Evolutionary conservation across 2,113 vertebrate species (phyloP).

Genomic region (Ginglymostoma cirratum): DNA sequence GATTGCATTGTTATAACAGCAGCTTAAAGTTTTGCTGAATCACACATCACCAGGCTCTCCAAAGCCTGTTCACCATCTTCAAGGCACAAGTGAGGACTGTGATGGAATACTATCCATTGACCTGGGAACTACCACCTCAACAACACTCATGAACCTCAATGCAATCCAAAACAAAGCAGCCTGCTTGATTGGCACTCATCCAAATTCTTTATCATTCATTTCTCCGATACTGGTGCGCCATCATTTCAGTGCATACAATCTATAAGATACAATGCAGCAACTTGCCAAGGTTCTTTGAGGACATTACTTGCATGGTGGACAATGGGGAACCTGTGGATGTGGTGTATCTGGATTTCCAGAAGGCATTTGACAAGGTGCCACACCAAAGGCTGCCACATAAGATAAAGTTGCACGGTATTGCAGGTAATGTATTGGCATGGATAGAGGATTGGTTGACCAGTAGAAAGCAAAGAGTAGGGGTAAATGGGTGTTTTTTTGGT

Average conservation of each 20-base stretch:
- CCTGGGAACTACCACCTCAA: background rate
- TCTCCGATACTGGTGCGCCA: background rate
- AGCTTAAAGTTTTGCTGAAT: background rate
- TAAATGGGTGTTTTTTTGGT: too few species aligned
- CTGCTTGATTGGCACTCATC: background rate
- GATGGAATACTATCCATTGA: background rate
- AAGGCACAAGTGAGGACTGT: background rate
- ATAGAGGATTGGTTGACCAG: too few species aligned
- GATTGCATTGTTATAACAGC: background rate
- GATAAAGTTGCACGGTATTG: too few species aligned
- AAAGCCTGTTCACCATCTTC: background rate
- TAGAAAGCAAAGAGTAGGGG: too few species aligned
- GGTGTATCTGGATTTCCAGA: too few species aligned
- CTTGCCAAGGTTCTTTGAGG: background rate
- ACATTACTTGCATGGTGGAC: too few species aligned
- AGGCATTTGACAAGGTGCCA: too few species aligned
- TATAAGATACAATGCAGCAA: background rate
- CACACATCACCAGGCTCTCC: background rate
- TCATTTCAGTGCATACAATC: background rate
- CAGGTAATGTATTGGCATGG: too few species aligned
- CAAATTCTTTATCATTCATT: background rate
- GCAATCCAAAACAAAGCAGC: background rate
- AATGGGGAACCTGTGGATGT: too few species aligned
- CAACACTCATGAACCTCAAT: background rate
- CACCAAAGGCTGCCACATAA: too few species aligned